Conservation (phyloP, 1,140 invertebrate genomes). For the Onthophagus taurus region DNA sequence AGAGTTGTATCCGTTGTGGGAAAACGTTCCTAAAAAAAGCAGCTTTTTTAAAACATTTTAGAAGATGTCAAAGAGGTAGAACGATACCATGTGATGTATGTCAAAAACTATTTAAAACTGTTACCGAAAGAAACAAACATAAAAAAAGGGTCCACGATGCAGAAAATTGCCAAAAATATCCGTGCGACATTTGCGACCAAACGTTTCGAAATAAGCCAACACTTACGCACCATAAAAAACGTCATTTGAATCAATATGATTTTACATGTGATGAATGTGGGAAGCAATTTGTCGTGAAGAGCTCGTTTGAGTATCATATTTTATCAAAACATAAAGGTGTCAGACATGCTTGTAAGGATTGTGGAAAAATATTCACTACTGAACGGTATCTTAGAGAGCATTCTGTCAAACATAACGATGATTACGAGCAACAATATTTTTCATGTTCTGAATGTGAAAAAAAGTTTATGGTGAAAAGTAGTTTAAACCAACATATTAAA, state of each 20-base stretch:
- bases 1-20: too few species aligned
- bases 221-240: background rate
- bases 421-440: background rate
- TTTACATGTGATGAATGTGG: conserved; percentile 12
- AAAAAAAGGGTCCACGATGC: background rate
- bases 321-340: background rate
- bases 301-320: background rate
- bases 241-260: background rate
- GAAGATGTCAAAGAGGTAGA: too few species aligned
- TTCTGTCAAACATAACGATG: background rate
- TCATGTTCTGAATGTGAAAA: conserved; percentile 10
- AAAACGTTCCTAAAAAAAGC: too few species aligned
- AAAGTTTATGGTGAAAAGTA: background rate
- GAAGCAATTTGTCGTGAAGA: background rate
- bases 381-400: background rate
- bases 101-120: too few species aligned
- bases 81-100: too few species aligned
- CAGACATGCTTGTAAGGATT: conserved; percentile 5
- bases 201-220: background rate
- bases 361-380: conserved; percentile 2
- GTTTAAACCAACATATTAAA: conserved; percentile 13
- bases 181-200: conserved; percentile 18
- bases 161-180: background rate
- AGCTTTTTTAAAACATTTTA: too few species aligned
- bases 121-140: too few species aligned